Evolutionary conservation across 64 coral and sea anemone genomes (phyloP).

Genomic region (Catalaphyllia jardinei): DNA sequence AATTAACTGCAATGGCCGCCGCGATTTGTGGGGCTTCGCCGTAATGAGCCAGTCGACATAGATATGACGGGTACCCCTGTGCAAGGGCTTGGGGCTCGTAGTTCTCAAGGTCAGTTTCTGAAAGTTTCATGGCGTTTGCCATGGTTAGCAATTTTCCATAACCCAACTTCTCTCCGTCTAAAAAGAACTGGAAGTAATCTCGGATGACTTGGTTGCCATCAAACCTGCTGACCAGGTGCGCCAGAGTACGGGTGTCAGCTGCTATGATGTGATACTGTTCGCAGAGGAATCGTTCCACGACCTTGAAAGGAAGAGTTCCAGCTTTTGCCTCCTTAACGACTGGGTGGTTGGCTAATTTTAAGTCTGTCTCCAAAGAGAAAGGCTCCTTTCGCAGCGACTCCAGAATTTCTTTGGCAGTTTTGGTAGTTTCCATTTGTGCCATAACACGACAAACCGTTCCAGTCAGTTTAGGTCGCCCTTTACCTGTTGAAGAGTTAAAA

Average conservation of each 20-base stretch:
- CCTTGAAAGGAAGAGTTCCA: neutral
- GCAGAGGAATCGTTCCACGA: constrained; percentile 16
- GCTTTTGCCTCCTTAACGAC: neutral
- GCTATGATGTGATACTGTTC: constrained; percentile 11
- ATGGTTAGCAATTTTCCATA: neutral
- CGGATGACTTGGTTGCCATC: constrained; percentile 9
- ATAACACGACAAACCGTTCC: neutral
- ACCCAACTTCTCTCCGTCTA: neutral
- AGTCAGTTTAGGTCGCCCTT: too few relatives aligned
- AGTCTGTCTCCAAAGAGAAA: neutral
- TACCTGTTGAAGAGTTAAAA: too few relatives aligned
- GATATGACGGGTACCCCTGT: neutral
- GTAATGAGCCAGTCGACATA: neutral
- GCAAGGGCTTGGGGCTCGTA: constrained; percentile 18
- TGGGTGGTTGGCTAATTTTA: neutral
- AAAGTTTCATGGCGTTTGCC: constrained; percentile 11
- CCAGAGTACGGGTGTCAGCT: neutral
- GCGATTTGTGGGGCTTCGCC: constrained; percentile 21
- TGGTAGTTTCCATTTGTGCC: neutral
- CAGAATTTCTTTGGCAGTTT: constrained; percentile 23
- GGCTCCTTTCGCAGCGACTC: neutral
- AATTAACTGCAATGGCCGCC: constrained; percentile 14
- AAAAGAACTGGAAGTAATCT: constrained; percentile 24
- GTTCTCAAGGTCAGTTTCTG: neutral
- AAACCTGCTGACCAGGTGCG: constrained; percentile 6